Base-by-base conservation (phyloP, 1,140 invertebrate genomes). In the Centruroides sculpturatus region DNA sequence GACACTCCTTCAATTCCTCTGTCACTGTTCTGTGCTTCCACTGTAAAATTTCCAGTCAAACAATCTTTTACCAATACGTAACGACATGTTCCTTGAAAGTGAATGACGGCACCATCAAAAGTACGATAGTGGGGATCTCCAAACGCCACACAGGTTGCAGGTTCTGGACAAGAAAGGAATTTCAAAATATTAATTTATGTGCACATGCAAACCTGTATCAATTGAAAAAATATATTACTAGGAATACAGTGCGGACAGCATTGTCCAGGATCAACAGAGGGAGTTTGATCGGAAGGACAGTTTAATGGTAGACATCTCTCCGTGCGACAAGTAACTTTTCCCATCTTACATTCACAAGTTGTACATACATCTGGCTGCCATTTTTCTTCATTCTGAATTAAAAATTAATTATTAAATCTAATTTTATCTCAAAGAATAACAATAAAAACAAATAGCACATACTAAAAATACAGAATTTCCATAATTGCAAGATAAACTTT, bases 51-150 rank as follows among this genome's bases (percentile, higher is more conserved):
- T 12, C 57, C 55, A 9, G 56, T 59, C 8, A 35, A 55, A 46
- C 63, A 64, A 34, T 64, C 63, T n/a, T 56, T 55, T 2, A 59
- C 60, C 13, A 64, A 35, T 11, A 61, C 55, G 36, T 64, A 64
- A 7, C 63, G 51, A 35, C 63, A 64, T 4, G 63, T 64, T 35
- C 63, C 63, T 59, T 92, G 89, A 70, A 94, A 94, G 69, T 85
- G 91, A 70, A 87, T 89, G 64, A 89, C 87, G 68, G 86, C 85
- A 34, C 91, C 91, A 69, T 96, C 92, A 72, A 94, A 96, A 7
- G 89, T 93, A 66, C 86, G 83, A 70, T 93, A 96, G 70, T 95
- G 92, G 0, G 91, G 90, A 74, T 95, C 91, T 2, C 92, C 91
- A 72, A 90, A 95, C 0, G 92, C 89, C 0, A 88, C 88, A 72